phyloP scores from a whole-genome alignment of 2,797 vertebrate species.

The Notoglanidium macrostoma region DNA sequence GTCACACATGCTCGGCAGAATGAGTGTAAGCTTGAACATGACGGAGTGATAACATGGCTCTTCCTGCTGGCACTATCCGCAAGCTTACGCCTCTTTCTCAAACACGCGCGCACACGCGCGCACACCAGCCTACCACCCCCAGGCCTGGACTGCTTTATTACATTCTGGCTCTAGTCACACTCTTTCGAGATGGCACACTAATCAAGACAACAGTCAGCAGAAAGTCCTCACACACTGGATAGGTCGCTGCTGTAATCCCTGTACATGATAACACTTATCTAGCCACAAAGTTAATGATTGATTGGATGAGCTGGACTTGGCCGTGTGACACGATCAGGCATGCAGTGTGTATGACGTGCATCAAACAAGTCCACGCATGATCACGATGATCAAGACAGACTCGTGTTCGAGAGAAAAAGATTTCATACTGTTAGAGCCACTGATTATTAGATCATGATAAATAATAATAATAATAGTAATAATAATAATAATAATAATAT shows the following conservation, averaged over 20 bases:
- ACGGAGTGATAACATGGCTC: neutral
- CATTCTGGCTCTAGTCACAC: slow-evolving; percentile 26
- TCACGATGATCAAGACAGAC: neutral
- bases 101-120: no score
- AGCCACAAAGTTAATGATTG: slow-evolving; percentile 27
- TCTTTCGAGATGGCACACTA: slow-evolving; percentile 36
- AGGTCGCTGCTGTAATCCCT: slow-evolving; percentile 16
- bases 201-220: slow-evolving; percentile 32
- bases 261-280: slow-evolving; percentile 10
- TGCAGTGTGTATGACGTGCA: neutral
- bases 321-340: neutral
- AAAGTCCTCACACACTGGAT: slow-evolving; percentile 12
- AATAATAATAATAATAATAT: no score
- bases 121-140: neutral
- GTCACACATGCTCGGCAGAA: neutral
- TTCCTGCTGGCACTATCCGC: neutral
- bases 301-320: neutral
- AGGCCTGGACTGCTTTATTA: neutral
- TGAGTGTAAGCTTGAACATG: neutral
- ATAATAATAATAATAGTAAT: no score
- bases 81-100: slow-evolving; percentile 2
- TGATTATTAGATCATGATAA: neutral
- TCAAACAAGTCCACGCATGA: neutral
- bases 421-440: neutral
- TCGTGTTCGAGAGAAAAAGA: neutral